phyloP scores from a whole-genome alignment of 2,113 vertebrate species.

The Cairina moschata region DNA sequence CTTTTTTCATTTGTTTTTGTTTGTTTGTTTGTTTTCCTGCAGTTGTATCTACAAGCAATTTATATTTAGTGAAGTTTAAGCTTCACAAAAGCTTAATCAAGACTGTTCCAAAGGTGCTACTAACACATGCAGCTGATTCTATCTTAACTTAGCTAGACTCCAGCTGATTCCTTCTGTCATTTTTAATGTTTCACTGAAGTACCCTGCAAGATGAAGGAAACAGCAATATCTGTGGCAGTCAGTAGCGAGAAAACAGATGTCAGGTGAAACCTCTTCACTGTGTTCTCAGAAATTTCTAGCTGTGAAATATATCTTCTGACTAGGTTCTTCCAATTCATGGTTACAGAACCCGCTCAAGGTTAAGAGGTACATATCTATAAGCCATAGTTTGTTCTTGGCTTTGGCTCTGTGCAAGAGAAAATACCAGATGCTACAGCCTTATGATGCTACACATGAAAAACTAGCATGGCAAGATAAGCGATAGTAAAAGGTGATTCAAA shows the following conservation, averaged over 20 bases:
- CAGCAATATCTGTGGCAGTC: conserved; percentile 7
- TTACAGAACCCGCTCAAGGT: conserved; percentile 41
- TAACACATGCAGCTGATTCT: conserved; percentile 14
- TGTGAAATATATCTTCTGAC: conserved; percentile 23
- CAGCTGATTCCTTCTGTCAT: conserved; percentile 62
- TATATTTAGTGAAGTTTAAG: background rate
- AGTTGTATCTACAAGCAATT: background rate
- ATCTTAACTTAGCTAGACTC: conserved; percentile 16
- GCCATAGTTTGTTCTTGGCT: conserved; percentile 27
- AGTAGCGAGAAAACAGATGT: conserved; percentile 51
- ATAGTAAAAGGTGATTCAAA: background rate
- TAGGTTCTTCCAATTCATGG: background rate
- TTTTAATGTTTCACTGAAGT: conserved; percentile 3
- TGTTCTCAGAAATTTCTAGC: conserved; percentile 19
- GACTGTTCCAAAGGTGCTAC: background rate
- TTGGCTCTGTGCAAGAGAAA: background rate
- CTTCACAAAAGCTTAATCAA: background rate
- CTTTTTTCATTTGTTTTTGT: too few relatives aligned
- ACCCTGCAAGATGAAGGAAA: background rate
- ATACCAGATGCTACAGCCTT: conserved; percentile 31
- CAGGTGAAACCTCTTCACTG: conserved; percentile 6
- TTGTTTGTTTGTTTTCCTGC: background rate
- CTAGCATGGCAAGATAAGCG: background rate
- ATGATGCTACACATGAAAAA: background rate
- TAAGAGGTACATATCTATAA: conserved; percentile 24